phyloP scores from a whole-genome alignment of 2,888 invertebrate genomes.

The Julus scanicus region DNA sequence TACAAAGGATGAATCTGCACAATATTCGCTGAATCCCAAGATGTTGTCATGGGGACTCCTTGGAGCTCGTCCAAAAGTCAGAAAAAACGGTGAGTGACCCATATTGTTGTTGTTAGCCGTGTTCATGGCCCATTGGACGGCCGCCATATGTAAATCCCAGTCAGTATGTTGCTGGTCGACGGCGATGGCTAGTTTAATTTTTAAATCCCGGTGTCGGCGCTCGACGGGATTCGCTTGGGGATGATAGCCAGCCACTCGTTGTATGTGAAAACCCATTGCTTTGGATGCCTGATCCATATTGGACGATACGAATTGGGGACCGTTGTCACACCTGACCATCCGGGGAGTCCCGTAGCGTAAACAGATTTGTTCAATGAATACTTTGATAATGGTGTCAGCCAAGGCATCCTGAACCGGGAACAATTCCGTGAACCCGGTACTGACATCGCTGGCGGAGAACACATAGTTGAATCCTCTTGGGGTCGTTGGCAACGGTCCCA shows the following conservation, averaged over 20 bases:
- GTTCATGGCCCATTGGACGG: slow-evolving; percentile 53
- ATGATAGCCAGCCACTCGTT: slow-evolving; percentile 51
- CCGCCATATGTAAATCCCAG: slow-evolving; percentile 50
- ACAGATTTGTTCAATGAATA: too few relatives aligned
- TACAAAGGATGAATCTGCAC: too few relatives aligned
- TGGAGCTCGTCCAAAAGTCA: too few relatives aligned
- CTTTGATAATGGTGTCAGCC: too few relatives aligned
- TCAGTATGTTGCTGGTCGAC: slow-evolving; percentile 48
- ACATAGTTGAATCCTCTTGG: too few relatives aligned
- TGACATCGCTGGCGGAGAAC: too few relatives aligned
- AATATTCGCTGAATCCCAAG: too few relatives aligned
- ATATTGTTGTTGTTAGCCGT: slow-evolving; percentile 50
- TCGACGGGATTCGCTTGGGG: slow-evolving; percentile 56
- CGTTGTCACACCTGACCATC: too few relatives aligned
- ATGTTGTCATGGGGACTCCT: slow-evolving; percentile 52
- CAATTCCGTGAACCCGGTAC: too few relatives aligned
- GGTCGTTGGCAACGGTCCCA: too few relatives aligned
- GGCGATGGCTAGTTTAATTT: too few relatives aligned
- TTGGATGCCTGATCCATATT: neutral
- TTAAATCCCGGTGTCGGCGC: neutral
- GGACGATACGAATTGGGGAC: slow-evolving; percentile 49
- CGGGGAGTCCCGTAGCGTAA: neutral
- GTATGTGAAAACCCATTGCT: slow-evolving; percentile 11
- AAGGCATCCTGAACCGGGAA: too few relatives aligned
- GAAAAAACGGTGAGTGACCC: slow-evolving; percentile 46